phyloP scores from a whole-genome alignment of 2,113 vertebrate genomes.

The Hucho hucho region DNA sequence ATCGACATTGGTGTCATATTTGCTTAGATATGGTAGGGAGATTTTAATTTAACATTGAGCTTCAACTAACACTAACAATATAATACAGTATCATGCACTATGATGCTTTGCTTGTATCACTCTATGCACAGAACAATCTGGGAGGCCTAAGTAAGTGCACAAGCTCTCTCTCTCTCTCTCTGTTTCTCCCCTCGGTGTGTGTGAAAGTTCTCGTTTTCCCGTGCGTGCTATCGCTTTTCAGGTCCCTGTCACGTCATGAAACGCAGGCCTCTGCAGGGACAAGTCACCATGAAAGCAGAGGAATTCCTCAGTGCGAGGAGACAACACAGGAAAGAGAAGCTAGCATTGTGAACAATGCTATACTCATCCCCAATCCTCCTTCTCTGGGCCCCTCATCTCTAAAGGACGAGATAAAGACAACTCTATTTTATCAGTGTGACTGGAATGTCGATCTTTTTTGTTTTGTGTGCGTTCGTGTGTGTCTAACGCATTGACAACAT shows the following conservation, averaged over 20 bases:
- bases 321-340: slow-evolving; percentile 47
- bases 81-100: too few species aligned
- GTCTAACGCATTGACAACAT: slow-evolving; percentile 34
- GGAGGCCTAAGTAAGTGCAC: too few species aligned
- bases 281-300: neutral
- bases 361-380: slow-evolving; percentile 50
- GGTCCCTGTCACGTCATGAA: neutral
- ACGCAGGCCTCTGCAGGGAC: neutral
- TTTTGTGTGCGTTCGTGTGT: slow-evolving; percentile 18
- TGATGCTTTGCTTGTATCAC: too few species aligned
- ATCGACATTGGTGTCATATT: too few species aligned
- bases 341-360: slow-evolving; percentile 46
- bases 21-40: too few species aligned
- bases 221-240: neutral
- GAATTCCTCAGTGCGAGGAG: slow-evolving; percentile 2
- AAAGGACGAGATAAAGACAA: slow-evolving; percentile 43
- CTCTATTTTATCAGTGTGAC: slow-evolving; percentile 51
- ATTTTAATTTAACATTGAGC: too few species aligned
- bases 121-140: too few species aligned
- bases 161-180: too few species aligned
- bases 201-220: neutral
- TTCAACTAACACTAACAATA: too few species aligned
- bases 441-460: slow-evolving; percentile 22
- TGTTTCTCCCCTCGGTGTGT: neutral
- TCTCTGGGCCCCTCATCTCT: slow-evolving; percentile 2